A percentile compares a stretch with the other conserved stretches of the same genome.
Evolutionary conservation across 2,797 vertebrate genomes (phyloP).

Genomic region (Cossypha niveicapilla): DNA sequence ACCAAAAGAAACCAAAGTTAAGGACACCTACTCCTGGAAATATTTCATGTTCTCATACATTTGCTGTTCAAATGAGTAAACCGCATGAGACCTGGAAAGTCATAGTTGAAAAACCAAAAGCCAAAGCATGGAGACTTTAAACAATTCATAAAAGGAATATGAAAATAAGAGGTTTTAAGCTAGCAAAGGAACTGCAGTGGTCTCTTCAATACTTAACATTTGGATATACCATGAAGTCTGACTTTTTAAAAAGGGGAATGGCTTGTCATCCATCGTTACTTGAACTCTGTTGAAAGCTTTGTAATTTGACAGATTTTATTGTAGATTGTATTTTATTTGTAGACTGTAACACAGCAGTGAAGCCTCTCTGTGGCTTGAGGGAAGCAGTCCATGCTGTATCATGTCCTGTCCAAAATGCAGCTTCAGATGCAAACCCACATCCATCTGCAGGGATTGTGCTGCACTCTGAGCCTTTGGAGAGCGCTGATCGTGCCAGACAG

Average conservation of each 20-base stretch:
- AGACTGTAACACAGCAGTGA: not conserved
- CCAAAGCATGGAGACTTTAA: not conserved
- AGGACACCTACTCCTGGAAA: not conserved
- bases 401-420: not conserved
- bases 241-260: not conserved
- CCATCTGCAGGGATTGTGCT: not conserved
- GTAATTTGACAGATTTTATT: not conserved
- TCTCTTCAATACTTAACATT: not conserved
- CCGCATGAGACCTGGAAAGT: not conserved
- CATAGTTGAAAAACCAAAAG: not conserved
- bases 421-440: not conserved
- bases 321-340: not conserved
- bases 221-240: not conserved
- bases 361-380: not conserved
- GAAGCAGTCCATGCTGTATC: not conserved
- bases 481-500: accelerated
- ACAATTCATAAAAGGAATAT: not conserved
- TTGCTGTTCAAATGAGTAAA: not conserved
- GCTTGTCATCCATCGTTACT: not conserved
- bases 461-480: not conserved
- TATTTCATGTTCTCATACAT: not conserved
- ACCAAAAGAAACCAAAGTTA: accelerated
- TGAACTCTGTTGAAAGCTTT: not conserved
- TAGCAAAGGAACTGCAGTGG: not conserved
- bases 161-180: not conserved